Evolutionary conservation across 2,113 vertebrate species (phyloP).

Genomic region (Mystacornis crossleyi): DNA sequence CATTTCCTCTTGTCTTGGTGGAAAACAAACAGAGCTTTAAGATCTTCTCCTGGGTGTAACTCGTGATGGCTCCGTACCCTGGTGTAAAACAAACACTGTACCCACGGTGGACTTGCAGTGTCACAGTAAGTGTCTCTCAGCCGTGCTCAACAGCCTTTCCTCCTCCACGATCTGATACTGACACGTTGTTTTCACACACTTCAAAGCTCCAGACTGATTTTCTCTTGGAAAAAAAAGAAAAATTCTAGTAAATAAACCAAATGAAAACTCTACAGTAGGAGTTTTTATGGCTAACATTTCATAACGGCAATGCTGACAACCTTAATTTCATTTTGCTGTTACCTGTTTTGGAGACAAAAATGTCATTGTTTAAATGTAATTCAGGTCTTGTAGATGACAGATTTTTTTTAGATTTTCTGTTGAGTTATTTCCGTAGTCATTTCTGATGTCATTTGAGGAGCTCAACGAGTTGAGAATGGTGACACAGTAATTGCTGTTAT

Average conservation of each 20-base stretch:
- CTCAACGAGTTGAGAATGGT: neutral
- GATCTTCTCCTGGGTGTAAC: neutral
- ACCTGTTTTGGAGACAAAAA: neutral
- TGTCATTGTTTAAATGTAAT: neutral
- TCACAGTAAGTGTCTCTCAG: neutral
- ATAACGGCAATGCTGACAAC: neutral
- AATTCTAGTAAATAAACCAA: neutral
- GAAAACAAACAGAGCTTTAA: neutral
- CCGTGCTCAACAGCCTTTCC: neutral
- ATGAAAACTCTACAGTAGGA: neutral
- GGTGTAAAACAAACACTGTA: neutral
- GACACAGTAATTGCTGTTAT: conserved; percentile 3
- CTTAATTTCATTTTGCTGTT: neutral
- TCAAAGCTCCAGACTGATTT: neutral
- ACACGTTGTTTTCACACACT: neutral
- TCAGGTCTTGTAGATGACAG: neutral
- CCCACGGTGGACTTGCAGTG: neutral
- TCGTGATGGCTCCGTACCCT: neutral
- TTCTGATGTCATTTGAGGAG: neutral
- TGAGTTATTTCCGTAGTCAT: neutral
- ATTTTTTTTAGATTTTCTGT: neutral
- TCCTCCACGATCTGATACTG: neutral
- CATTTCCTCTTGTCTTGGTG: neutral
- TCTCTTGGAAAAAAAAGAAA: neutral
- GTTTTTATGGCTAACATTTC: neutral